phyloP scores from a whole-genome alignment of 1,140 invertebrate genomes.

The Drosophila nikananu region DNA sequence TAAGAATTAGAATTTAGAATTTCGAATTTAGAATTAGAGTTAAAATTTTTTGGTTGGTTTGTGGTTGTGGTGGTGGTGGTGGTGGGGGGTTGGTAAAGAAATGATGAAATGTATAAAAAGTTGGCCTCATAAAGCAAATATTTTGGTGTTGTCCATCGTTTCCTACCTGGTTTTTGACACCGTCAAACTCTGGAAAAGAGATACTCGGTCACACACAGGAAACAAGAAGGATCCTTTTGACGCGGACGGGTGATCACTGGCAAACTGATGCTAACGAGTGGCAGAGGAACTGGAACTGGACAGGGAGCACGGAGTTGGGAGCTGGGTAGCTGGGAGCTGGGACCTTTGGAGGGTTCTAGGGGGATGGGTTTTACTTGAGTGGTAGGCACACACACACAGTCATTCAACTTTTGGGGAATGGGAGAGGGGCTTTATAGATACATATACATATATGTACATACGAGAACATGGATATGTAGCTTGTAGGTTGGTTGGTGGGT shows the following conservation, averaged over 20 bases:
- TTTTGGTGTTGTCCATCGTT: slow-evolving; percentile 9
- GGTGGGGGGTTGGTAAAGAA: background rate
- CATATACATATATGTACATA: slow-evolving; percentile 42
- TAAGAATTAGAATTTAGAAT: slow-evolving; percentile 3
- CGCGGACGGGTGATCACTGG: slow-evolving; percentile 9
- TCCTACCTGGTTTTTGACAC: slow-evolving; percentile 10
- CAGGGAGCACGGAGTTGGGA: background rate
- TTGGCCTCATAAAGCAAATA: slow-evolving; percentile 15
- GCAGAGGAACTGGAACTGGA: slow-evolving; percentile 1
- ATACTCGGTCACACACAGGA: slow-evolving; percentile 13
- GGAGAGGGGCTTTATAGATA: slow-evolving; percentile 12
- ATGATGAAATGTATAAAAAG: slow-evolving; percentile 12
- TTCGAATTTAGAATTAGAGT: slow-evolving; percentile 7
- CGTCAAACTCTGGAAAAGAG: slow-evolving; percentile 11
- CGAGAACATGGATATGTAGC: slow-evolving; percentile 43
- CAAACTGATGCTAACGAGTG: slow-evolving; percentile 12
- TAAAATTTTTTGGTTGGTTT: background rate
- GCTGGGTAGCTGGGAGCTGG: background rate
- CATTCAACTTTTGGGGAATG: slow-evolving; percentile 12
- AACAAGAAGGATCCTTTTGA: slow-evolving; percentile 4
- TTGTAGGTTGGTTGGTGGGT: slow-evolving; percentile 35
- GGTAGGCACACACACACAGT: slow-evolving; percentile 36
- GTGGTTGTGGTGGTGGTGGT: background rate
- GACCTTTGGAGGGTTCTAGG: background rate
- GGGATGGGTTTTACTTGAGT: background rate